phyloP scores from a whole-genome alignment of 2,888 invertebrate genomes.

The Ypsolopha sequella region DNA sequence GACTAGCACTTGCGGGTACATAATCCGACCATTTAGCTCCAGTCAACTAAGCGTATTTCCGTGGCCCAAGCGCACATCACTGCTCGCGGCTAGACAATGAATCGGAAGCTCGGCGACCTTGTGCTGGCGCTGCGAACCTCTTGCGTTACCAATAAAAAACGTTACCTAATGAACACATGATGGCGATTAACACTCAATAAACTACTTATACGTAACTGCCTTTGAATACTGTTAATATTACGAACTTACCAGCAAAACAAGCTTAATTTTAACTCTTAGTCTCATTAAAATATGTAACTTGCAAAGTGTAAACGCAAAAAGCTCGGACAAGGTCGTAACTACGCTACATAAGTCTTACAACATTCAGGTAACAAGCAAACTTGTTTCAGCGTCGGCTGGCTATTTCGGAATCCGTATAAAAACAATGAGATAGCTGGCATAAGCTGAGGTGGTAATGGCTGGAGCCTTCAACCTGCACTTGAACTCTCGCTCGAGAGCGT shows the following conservation, averaged over 20 bases:
- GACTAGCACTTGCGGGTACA: constrained; percentile 16
- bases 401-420: background rate
- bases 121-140: constrained; percentile 8
- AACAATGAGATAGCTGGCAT: constrained; percentile 3
- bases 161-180: background rate
- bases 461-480: constrained; percentile 67
- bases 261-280: too few species aligned
- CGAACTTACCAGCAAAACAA: too few species aligned
- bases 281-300: too few species aligned
- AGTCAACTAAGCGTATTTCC: constrained; percentile 64
- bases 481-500: constrained; percentile 44
- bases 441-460: constrained; percentile 7
- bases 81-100: constrained; percentile 34
- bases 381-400: too few species aligned
- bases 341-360: too few species aligned
- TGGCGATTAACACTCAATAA: background rate
- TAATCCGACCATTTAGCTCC: constrained; percentile 55
- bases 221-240: too few species aligned
- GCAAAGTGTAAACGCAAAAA: too few species aligned
- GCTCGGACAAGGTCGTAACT: too few species aligned
- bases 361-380: too few species aligned
- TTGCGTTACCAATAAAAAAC: background rate
- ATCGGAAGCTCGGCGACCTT: constrained; percentile 51
- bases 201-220: background rate
- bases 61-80: constrained; percentile 31